Conservation (phyloP, 2,888 invertebrate species). For the Cataglyphis rosenhaueri region DNA sequence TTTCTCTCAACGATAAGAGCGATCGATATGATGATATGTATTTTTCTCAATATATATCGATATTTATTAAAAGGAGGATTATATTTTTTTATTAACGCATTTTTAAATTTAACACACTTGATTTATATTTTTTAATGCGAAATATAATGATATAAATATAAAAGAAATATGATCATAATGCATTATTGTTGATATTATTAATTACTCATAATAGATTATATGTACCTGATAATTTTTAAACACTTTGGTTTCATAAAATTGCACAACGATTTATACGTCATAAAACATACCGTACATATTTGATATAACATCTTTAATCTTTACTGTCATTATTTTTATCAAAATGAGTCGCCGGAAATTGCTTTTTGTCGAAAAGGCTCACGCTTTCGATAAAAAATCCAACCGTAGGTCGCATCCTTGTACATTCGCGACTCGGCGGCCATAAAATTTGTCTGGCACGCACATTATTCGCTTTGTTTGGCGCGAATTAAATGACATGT, state of each 20-base stretch:
- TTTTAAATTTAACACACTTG: neutral
- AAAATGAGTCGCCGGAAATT: conserved; percentile 27
- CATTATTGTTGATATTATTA: neutral
- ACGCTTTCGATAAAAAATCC: conserved; percentile 55
- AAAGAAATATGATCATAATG: neutral
- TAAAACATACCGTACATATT: neutral
- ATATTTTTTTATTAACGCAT: neutral
- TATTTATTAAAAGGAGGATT: conserved; percentile 11
- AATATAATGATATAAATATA: neutral
- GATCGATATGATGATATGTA: conserved; percentile 21
- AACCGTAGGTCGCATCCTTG: conserved; percentile 42
- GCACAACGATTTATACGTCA: neutral
- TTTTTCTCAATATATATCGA: neutral
- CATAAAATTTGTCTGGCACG: conserved; percentile 66
- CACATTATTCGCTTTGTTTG: conserved; percentile 58
- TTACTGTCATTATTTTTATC: neutral
- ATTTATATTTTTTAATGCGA: neutral
- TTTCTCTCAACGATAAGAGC: conserved; percentile 5
- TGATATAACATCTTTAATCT: conserved; percentile 11
- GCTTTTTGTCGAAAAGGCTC: conserved; percentile 47
- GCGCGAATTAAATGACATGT: conserved; percentile 60
- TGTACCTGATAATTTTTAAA: neutral
- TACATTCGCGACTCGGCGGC: conserved; percentile 9
- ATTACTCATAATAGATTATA: neutral
- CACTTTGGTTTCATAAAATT: conserved; percentile 1